Evolutionary conservation across 2,797 vertebrate species (phyloP).

Genomic region (Megaceryle alcyon): DNA sequence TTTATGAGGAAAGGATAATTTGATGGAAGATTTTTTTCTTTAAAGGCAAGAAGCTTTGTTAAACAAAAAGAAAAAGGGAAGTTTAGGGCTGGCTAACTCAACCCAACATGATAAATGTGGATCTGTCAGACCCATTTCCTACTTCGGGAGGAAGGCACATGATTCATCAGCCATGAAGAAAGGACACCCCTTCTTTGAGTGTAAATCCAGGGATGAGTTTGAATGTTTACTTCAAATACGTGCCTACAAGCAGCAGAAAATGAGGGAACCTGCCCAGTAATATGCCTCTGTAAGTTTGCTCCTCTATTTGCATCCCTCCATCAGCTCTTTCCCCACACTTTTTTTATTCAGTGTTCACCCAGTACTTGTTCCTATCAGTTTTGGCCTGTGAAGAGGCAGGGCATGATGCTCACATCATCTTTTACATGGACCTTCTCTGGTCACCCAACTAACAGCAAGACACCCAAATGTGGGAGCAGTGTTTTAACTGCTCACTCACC

Average conservation of each 20-base stretch:
- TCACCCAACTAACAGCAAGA: neutral
- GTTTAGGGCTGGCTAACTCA: neutral
- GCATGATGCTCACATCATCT: no score
- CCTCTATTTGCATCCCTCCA: neutral
- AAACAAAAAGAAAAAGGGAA: neutral
- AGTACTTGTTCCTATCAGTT: neutral
- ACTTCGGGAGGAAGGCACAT: neutral
- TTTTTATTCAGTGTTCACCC: neutral
- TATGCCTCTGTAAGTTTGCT: neutral
- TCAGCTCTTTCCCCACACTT: neutral
- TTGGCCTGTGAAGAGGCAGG: neutral
- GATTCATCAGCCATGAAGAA: neutral
- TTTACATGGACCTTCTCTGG: neutral
- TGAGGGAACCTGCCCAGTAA: neutral
- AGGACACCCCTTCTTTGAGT: neutral
- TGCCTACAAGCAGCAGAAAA: neutral
- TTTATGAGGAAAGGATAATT: neutral
- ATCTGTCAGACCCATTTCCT: neutral
- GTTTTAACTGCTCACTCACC: fast-evolving
- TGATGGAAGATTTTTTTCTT: neutral
- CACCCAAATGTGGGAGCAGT: neutral
- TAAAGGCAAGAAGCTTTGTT: neutral
- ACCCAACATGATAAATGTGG: neutral
- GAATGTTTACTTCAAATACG: neutral
- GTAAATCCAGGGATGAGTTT: neutral